Percentiles rank a stretch among this genome's conserved stretches.
Conservation (phyloP, 2,888 invertebrate genomes). For the Hemaris fuciformis region DNA sequence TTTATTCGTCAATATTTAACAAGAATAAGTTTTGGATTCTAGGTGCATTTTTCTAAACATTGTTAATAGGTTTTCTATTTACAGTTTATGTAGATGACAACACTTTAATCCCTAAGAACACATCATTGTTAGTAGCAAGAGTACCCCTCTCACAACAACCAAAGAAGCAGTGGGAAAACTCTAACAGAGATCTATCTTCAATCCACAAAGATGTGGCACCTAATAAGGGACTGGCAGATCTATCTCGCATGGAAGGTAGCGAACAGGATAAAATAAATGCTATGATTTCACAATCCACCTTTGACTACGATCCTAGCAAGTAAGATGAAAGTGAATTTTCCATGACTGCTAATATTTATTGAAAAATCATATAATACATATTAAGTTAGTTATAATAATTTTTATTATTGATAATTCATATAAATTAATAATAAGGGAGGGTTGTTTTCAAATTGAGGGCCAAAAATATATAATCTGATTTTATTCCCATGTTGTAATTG, state of each 20-base stretch:
- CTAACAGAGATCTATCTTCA: slow-evolving; percentile 68
- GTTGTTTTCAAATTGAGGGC: too few species aligned
- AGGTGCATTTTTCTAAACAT: too few species aligned
- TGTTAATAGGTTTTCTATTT: slow-evolving; percentile 15
- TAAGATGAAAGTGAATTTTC: slow-evolving; percentile 73
- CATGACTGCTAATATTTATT: slow-evolving; percentile 13
- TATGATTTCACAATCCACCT: slow-evolving; percentile 98
- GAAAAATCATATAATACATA: background rate
- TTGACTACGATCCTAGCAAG: slow-evolving; percentile 98
- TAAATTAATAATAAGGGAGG: too few species aligned
- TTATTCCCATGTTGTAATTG: too few species aligned
- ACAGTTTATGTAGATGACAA: slow-evolving; percentile 95
- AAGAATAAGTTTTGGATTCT: background rate
- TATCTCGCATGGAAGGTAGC: slow-evolving; percentile 93
- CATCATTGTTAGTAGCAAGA: slow-evolving; percentile 96
- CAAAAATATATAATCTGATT: too few species aligned
- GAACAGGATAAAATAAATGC: slow-evolving; percentile 99
- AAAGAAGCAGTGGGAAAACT: slow-evolving; percentile 89
- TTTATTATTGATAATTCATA: background rate
- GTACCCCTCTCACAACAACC: slow-evolving; percentile 91
- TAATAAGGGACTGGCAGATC: slow-evolving; percentile 88
- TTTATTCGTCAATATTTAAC: too few species aligned
- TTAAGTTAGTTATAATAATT: background rate
- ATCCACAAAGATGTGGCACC: slow-evolving; percentile 72
- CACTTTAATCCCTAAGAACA: slow-evolving; percentile 97